Evolutionary conservation across 2,113 vertebrate species (phyloP).

Genomic region (Hoplias malabaricus): DNA sequence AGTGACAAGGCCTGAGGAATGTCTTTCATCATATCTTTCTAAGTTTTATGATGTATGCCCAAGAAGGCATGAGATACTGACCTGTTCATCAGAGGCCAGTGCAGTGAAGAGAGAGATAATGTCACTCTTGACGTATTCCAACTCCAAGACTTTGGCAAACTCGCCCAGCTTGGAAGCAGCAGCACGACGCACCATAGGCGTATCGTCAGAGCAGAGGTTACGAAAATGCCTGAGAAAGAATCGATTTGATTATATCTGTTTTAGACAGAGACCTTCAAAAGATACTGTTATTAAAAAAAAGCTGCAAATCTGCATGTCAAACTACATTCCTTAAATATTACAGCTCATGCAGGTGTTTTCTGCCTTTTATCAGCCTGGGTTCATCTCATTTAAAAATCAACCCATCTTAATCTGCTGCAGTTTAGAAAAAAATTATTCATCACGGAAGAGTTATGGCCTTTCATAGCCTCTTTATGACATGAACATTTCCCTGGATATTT

Average conservation of each 20-base stretch:
- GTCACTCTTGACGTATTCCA: conserved; percentile 90
- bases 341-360: background rate
- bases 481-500: too few species aligned
- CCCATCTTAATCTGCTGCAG: too few species aligned
- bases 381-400: too few species aligned
- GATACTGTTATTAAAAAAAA: background rate
- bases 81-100: conserved; percentile 90
- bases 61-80: conserved; percentile 44
- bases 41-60: background rate
- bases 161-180: conserved; percentile 89
- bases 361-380: background rate
- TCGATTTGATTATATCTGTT: background rate
- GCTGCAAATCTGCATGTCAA: background rate
- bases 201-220: conserved; percentile 88
- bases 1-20: background rate
- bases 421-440: too few species aligned
- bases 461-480: too few species aligned
- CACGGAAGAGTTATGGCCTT: too few species aligned
- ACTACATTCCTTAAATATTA: background rate
- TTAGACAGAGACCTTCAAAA: background rate
- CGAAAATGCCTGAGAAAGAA: conserved; percentile 79
- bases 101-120: conserved; percentile 89
- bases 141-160: conserved; percentile 88
- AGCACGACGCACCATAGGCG: conserved; percentile 89
- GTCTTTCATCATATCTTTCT: background rate